These are phyloP conservation scores for Crotalus tigris DNA, from an alignment of 2,113 vertebrate genomes.

Conservation along the genomic window DNA sequence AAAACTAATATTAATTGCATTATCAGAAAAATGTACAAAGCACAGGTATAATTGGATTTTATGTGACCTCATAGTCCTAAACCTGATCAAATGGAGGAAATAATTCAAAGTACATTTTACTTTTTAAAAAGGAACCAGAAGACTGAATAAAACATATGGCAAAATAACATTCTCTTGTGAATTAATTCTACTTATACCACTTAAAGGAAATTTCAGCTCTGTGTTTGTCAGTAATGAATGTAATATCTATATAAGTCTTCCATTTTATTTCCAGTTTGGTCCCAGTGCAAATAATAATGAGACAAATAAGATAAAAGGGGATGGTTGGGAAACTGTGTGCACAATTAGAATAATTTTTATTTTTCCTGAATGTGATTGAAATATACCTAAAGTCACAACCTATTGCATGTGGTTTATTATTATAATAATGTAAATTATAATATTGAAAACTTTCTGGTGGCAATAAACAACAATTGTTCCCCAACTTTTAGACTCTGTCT, in stretches of 20 bases:
- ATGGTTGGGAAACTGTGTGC: background rate
- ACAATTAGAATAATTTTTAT: background rate
- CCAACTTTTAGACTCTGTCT: background rate
- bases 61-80: background rate
- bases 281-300: background rate
- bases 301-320: background rate
- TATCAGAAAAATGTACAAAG: background rate
- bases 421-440: background rate
- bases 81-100: background rate
- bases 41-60: background rate
- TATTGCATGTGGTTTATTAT: background rate
- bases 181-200: background rate
- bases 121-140: background rate
- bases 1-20: constrained; percentile 42
- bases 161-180: background rate
- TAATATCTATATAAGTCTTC: background rate
- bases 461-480: background rate
- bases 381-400: background rate
- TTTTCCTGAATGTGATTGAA: background rate
- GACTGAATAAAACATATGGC: background rate
- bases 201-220: background rate
- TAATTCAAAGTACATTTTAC: background rate
- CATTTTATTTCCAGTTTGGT: background rate
- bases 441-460: background rate
- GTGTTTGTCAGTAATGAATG: background rate